Evolutionary conservation across 2,113 vertebrate species (phyloP).

Genomic region (Hymenochirus boettgeri): DNA sequence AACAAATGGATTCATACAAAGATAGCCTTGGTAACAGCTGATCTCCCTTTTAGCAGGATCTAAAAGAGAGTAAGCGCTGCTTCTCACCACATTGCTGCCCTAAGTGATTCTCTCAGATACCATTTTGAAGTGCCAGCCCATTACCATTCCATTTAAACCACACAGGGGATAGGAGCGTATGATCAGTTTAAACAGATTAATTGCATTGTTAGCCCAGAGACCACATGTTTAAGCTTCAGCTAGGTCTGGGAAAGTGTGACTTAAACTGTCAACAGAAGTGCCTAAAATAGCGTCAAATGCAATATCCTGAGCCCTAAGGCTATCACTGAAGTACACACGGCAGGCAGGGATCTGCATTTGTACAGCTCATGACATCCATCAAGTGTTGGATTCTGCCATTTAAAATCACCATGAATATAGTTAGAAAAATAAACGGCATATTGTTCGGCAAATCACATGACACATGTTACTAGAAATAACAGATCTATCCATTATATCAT

Average conservation of each 20-base stretch:
- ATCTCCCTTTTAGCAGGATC: background rate
- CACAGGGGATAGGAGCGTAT: background rate
- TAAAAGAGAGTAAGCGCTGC: background rate
- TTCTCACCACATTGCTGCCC: background rate
- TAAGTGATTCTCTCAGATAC: conserved; percentile 1
- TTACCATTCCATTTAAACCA: background rate
- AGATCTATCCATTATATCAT: conserved; percentile 5
- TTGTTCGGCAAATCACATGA: background rate
- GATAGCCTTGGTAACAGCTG: conserved; percentile 2
- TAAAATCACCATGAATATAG: background rate
- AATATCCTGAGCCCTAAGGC: background rate
- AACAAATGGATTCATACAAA: conserved; percentile 3
- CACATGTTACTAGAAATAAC: conserved; percentile 2
- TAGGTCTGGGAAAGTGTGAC: background rate
- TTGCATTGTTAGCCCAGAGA: background rate
- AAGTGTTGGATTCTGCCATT: background rate
- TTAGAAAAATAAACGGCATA: background rate
- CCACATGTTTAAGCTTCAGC: background rate
- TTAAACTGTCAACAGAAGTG: background rate
- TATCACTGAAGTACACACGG: background rate
- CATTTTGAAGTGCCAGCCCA: background rate
- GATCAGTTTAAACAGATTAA: background rate
- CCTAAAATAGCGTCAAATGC: background rate
- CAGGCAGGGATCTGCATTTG: too few species aligned
- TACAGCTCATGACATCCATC: too few species aligned